These are phyloP conservation scores for Nannoperca australis DNA, from an alignment of 2,797 vertebrate species.

Conservation along the genomic window DNA sequence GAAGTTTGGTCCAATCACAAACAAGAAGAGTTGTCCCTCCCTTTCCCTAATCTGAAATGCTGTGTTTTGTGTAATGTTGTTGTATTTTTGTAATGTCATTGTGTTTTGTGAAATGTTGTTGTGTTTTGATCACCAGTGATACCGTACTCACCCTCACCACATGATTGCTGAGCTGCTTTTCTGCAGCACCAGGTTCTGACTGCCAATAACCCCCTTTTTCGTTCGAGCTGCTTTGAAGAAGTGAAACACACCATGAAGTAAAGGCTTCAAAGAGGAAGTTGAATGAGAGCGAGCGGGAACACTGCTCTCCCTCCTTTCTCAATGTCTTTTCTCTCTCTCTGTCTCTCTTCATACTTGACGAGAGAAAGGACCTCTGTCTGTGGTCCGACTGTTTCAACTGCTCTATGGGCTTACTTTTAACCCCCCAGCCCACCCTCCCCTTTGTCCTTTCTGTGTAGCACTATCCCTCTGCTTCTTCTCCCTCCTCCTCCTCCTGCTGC, in stretches of 20 bases:
- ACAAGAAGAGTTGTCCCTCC: no score
- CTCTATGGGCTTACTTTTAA: constrained; percentile 62
- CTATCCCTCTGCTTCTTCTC: constrained; percentile 52
- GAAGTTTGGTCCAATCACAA: no score
- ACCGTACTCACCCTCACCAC: constrained; percentile 11
- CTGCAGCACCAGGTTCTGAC: constrained; percentile 33
- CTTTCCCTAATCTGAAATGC: no score
- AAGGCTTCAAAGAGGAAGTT: constrained; percentile 34
- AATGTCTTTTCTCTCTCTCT: constrained; percentile 44
- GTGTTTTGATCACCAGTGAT: no score
- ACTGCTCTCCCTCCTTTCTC: constrained; percentile 47
- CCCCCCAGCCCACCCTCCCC: constrained; percentile 17
- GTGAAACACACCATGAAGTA: constrained; percentile 26
- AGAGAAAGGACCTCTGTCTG: constrained; percentile 64
- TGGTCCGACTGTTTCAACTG: constrained; percentile 51
- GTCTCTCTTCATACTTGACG: constrained; percentile 54
- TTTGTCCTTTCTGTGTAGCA: constrained; percentile 48
- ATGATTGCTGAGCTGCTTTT: background rate
- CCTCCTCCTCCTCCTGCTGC: constrained; percentile 75
- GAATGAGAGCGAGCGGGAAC: constrained; percentile 41
- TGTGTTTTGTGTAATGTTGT: no score
- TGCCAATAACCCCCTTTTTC: constrained; percentile 65
- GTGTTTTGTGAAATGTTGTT: no score
- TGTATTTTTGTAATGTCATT: no score
- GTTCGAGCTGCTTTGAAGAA: constrained; percentile 70